Percentiles rank a stretch among this genome's conserved stretches.
These are phyloP conservation scores for Epizoanthus rinbou DNA, from an alignment of 92 coral and sea anemone genomes.

Conservation along the genomic window DNA sequence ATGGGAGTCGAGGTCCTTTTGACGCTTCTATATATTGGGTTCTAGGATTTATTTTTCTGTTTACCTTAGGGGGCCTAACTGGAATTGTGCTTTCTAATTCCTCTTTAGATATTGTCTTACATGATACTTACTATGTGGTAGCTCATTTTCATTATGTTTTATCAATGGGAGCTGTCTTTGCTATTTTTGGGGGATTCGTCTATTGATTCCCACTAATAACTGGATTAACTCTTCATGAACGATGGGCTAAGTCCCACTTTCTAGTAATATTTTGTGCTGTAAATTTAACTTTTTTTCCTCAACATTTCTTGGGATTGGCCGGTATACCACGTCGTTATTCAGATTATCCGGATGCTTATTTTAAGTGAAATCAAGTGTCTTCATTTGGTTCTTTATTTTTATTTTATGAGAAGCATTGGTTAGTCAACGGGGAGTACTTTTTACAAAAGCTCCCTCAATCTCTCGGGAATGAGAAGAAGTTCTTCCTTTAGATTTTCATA, in stretches of 20 bases:
- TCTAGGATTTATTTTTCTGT: conserved; percentile 62
- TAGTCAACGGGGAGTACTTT: not conserved
- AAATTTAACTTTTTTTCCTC: conserved; percentile 35
- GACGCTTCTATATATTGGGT: conserved; percentile 68
- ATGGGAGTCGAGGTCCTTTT: conserved; percentile 56
- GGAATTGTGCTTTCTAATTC: conserved; percentile 22
- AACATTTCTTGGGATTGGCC: conserved; percentile 41
- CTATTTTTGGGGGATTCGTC: not conserved
- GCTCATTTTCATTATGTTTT: conserved; percentile 29
- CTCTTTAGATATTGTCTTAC: not conserved
- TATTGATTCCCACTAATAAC: conserved; percentile 14
- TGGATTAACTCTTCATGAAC: no score
- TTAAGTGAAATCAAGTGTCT: conserved; percentile 12
- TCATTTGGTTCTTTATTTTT: no score
- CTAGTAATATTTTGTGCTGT: conserved; percentile 30
- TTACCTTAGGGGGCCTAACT: conserved; percentile 31
- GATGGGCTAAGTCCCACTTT: no score
- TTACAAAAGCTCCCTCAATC: conserved; percentile 9
- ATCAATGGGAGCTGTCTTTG: conserved; percentile 23
- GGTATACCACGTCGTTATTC: conserved; percentile 40
- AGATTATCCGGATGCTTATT: conserved; percentile 42
- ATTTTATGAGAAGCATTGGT: conserved; percentile 1
- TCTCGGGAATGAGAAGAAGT: conserved; percentile 10
- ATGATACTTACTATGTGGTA: conserved; percentile 29
- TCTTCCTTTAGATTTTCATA: conserved; percentile 9